Conservation (phyloP, 1,140 invertebrate genomes). For the Macrocentrus cingulum region DNA sequence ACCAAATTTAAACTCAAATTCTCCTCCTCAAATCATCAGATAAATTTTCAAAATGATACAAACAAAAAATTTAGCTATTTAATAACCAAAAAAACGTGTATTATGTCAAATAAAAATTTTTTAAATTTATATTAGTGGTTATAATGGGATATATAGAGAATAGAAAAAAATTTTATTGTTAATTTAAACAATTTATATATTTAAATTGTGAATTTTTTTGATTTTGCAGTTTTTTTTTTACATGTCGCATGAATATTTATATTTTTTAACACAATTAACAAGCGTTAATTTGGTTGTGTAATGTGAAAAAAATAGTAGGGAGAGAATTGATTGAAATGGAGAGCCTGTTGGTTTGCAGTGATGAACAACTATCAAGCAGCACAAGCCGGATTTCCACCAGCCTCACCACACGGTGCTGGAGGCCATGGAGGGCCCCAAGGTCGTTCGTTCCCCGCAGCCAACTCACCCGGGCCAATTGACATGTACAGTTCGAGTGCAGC, state of each 20-base stretch:
- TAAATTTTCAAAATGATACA: too few relatives aligned
- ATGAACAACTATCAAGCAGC: slow-evolving; percentile 93
- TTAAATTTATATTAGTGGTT: too few relatives aligned
- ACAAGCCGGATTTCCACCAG: slow-evolving; percentile 71
- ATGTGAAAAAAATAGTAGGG: slow-evolving; percentile 26
- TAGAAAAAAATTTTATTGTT: too few relatives aligned
- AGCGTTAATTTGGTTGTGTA: not conserved
- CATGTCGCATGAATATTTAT: not conserved
- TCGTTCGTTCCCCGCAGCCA: slow-evolving; percentile 81
- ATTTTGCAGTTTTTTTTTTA: too few relatives aligned
- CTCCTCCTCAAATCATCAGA: too few relatives aligned
- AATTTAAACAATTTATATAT: too few relatives aligned
- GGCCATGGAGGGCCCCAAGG: slow-evolving; percentile 67
- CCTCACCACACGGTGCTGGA: slow-evolving; percentile 65
- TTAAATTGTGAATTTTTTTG: too few relatives aligned
- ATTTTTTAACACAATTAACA: not conserved
- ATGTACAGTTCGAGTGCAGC: slow-evolving; percentile 81
- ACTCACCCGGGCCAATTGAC: slow-evolving; percentile 85
- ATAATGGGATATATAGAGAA: too few relatives aligned
- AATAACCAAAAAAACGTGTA: too few relatives aligned
- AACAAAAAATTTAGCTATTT: too few relatives aligned
- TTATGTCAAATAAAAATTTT: too few relatives aligned
- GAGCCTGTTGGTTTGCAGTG: slow-evolving; percentile 65
- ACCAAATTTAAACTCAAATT: too few relatives aligned
- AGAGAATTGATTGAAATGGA: slow-evolving; percentile 1